phyloP scores from a whole-genome alignment of 2,888 invertebrate genomes.

The Heliconius ismenius region DNA sequence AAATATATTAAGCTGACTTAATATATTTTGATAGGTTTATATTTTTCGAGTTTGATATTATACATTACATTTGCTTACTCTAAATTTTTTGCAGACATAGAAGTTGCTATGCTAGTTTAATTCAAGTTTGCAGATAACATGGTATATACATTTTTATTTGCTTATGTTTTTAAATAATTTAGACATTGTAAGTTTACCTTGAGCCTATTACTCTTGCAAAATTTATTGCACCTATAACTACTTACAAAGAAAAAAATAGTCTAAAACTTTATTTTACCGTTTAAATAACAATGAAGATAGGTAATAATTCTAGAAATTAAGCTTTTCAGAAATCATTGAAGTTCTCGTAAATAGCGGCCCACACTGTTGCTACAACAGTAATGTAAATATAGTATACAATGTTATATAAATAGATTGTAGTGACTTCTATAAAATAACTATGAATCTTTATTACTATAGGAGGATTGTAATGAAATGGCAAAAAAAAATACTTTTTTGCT shows the following conservation, averaged over 20 bases:
- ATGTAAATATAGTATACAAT: neutral
- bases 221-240: neutral
- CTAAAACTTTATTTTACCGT: neutral
- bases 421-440: slow-evolving; percentile 22
- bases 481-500: neutral
- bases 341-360: slow-evolving; percentile 10
- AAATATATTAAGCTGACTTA: too few species aligned
- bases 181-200: too few species aligned
- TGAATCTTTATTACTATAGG: slow-evolving; percentile 32
- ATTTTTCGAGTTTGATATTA: too few species aligned
- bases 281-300: neutral
- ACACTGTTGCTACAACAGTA: neutral
- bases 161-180: too few species aligned
- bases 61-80: too few species aligned
- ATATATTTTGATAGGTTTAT: too few species aligned
- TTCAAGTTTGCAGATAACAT: too few species aligned
- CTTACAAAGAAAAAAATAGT: neutral
- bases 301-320: neutral
- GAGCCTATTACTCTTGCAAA: neutral
- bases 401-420: slow-evolving; percentile 16
- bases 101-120: too few species aligned
- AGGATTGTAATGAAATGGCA: neutral
- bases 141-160: too few species aligned
- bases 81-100: too few species aligned
- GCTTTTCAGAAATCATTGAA: neutral